Evolutionary conservation across 2,113 vertebrate species (phyloP).

Genomic region (Lanius ludovicianus): DNA sequence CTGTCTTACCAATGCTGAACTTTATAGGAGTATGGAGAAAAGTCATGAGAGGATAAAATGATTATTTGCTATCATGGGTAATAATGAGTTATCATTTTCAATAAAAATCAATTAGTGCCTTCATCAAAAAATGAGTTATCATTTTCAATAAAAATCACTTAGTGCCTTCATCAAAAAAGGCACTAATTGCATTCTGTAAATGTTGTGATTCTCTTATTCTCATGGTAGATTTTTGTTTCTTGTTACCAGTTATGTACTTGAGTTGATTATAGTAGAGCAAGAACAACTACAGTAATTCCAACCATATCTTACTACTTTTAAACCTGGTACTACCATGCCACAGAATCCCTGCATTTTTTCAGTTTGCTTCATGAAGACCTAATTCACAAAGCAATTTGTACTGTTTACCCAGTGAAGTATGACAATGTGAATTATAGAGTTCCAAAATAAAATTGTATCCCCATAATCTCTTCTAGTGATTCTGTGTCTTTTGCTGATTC

Average conservation of each 20-base stretch:
- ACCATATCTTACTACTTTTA: neutral
- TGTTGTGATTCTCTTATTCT: neutral
- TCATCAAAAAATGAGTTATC: neutral
- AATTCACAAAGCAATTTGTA: neutral
- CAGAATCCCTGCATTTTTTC: neutral
- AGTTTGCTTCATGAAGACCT: neutral
- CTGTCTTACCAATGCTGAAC: neutral
- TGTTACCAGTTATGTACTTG: neutral
- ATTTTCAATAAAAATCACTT: neutral
- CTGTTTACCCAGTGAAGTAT: neutral
- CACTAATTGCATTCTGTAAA: neutral
- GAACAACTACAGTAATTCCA: neutral
- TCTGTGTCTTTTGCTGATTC: neutral
- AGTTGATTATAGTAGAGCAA: neutral
- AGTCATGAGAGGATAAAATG: neutral
- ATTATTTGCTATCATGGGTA: neutral
- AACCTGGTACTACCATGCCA: neutral
- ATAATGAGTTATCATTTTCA: neutral
- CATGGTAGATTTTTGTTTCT: neutral
- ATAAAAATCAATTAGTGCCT: no score
- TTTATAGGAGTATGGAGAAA: neutral
- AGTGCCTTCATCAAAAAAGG: neutral
- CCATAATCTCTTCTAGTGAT: neutral
- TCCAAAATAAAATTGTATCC: neutral
- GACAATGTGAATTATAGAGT: neutral